Percentiles rank a stretch among this genome's conserved stretches.
phyloP scores from a whole-genome alignment of 2,797 vertebrate genomes.

The Bufotes viridis region DNA sequence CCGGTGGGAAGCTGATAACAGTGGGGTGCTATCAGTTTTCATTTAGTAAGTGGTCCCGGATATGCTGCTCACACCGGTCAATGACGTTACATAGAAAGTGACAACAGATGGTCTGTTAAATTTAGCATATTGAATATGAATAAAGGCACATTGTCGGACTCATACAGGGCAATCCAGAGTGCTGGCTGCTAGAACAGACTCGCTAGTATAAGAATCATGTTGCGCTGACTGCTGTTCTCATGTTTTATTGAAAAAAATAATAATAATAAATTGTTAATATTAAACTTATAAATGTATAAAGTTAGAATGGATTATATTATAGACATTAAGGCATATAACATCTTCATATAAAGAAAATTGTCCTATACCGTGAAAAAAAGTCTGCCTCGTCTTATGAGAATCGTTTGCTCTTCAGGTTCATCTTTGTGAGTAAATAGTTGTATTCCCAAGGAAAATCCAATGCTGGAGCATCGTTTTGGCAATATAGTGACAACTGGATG shows the following conservation, averaged over 20 bases:
- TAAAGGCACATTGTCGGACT: conserved; percentile 25
- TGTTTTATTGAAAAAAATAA: neutral
- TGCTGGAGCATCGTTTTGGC: no score
- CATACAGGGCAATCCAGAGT: conserved; percentile 3
- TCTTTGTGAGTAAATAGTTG: no score
- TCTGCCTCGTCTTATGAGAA: no score
- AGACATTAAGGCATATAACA: neutral
- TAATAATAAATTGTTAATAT: neutral
- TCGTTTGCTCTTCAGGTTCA: no score
- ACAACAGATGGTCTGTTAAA: conserved; percentile 31
- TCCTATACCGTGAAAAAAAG: no score
- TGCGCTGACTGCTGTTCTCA: neutral
- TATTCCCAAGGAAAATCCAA: no score
- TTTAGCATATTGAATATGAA: conserved; percentile 28
- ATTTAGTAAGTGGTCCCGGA: neutral
- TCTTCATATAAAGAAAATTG: no score
- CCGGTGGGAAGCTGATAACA: neutral
- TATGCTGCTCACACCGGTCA: neutral
- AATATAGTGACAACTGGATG: no score
- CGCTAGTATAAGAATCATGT: neutral
- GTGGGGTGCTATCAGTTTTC: neutral
- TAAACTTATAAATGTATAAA: neutral
- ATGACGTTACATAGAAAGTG: conserved; percentile 10
- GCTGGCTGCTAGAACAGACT: neutral
- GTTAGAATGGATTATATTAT: neutral